Evolutionary conservation across 2,113 vertebrate genomes (phyloP), one percentile per base, ranked within the genome.

Genomic region (Panurus biarmicus): DNA sequence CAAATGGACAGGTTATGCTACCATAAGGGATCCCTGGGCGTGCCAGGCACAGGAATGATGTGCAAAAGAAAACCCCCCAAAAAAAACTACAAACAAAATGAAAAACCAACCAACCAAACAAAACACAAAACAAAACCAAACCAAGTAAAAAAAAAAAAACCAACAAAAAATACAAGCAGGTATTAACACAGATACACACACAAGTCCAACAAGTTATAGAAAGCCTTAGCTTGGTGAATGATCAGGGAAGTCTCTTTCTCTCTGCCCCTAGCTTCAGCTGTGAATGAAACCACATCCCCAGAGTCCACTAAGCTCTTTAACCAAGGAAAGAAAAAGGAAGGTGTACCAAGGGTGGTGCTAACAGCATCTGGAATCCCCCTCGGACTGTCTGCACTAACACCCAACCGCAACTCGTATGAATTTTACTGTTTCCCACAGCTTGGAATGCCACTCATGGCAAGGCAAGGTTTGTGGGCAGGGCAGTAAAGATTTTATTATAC

Each of bases 131-230:
- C 1, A 1, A 57, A 64, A 42, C 40, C n/a, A n/a, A n/a, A n/a
- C n/a, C n/a, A n/a, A n/a, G n/a, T n/a, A n/a, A n/a, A n/a, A 45
- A 23, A 11, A 54, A 66, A 44, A n/a, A 70, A 51, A n/a, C 5
- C 38, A 42, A 95, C 80, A 5, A 94, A 95, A 88, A 96, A 70
- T 54, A 94, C 94, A 95, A 93, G 94, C 90, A 94, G 71, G 77
- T 96, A 96, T 94, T 93, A 90, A 88, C 89, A 93, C 88, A 96
- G 94, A 94, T 94, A 94, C 90, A 2, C 91, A 89, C 91, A 95
- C 90, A 42, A 95, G 89, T 97, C 94, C 95, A 97, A 94, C 96
- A 96, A 95, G 95, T 83, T 85, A 91, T 31, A 95, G 90, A 94
- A 96, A 96, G 94, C 94, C 92, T 96, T 93, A 94, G 75, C 89